Conservation (phyloP, 2,797 vertebrate species). For the Apogon talboti region DNA sequence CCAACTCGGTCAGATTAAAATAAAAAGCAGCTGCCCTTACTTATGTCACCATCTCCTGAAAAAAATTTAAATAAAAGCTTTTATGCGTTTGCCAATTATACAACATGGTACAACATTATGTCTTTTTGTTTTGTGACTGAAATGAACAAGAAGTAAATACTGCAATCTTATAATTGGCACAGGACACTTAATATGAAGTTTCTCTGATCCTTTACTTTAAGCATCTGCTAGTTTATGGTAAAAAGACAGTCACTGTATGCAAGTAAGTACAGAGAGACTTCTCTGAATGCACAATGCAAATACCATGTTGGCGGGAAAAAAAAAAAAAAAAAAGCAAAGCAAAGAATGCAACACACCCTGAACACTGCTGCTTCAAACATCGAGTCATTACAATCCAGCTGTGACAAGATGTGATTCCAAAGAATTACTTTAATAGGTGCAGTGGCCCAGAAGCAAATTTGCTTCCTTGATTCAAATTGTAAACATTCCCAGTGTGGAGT, state of each 20-base stretch:
- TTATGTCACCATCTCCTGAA: constrained; percentile 10
- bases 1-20: constrained; percentile 5
- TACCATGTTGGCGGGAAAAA: constrained; percentile 17
- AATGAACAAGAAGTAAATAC: constrained; percentile 33
- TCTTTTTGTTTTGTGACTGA: background rate
- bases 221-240: constrained; percentile 30
- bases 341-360: constrained; percentile 35
- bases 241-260: constrained; percentile 12
- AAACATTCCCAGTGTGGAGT: background rate
- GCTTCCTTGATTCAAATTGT: constrained; percentile 11
- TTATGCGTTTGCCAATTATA: constrained; percentile 52
- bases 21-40: background rate
- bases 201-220: constrained; percentile 18
- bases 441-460: background rate
- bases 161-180: constrained; percentile 23
- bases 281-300: constrained; percentile 29
- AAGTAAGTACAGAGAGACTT: constrained; percentile 28
- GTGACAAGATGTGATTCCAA: background rate
- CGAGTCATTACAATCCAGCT: background rate
- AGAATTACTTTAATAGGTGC: constrained; percentile 7
- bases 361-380: constrained; percentile 13
- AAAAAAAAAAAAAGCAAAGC: constrained; percentile 32
- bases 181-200: constrained; percentile 18
- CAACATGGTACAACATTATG: constrained; percentile 1
- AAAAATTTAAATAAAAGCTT: constrained; percentile 38